These are phyloP conservation scores for Muscicapa adusta DNA, from an alignment of 2,113 vertebrate genomes.

Conservation along the genomic window DNA sequence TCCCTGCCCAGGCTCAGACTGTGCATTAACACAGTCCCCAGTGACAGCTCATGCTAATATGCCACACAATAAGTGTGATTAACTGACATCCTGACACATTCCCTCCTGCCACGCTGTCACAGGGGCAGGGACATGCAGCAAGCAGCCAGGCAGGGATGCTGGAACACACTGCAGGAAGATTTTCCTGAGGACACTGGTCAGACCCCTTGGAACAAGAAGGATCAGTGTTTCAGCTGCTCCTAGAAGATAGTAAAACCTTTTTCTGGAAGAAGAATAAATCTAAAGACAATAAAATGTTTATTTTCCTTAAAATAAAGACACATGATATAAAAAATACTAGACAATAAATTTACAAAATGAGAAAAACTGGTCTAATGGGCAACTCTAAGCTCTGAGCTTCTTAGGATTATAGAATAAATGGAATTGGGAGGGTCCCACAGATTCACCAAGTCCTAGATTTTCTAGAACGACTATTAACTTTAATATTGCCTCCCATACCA, in stretches of 20 bases:
- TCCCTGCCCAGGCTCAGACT: background rate
- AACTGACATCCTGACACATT: background rate
- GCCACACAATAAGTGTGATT: background rate
- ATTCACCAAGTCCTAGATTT: background rate
- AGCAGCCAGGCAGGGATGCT: background rate
- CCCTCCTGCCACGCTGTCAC: background rate
- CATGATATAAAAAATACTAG: background rate
- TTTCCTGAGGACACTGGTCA: background rate
- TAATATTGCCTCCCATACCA: background rate
- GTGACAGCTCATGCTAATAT: background rate
- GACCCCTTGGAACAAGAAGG: background rate
- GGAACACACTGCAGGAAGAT: accelerated
- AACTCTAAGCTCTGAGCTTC: background rate
- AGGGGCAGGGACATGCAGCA: background rate
- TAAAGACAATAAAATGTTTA: background rate
- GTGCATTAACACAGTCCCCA: background rate
- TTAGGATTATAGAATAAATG: background rate
- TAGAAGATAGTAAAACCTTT: background rate
- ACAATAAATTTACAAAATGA: background rate
- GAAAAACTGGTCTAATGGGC: background rate
- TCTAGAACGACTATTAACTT: background rate
- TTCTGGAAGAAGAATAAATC: background rate
- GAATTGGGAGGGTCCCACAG: background rate
- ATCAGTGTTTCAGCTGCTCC: background rate
- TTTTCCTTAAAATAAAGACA: background rate